Percentiles rank a stretch among this genome's conserved stretches.
Conservation (phyloP, 2,113 vertebrate genomes). For the Trinectes maculatus region DNA sequence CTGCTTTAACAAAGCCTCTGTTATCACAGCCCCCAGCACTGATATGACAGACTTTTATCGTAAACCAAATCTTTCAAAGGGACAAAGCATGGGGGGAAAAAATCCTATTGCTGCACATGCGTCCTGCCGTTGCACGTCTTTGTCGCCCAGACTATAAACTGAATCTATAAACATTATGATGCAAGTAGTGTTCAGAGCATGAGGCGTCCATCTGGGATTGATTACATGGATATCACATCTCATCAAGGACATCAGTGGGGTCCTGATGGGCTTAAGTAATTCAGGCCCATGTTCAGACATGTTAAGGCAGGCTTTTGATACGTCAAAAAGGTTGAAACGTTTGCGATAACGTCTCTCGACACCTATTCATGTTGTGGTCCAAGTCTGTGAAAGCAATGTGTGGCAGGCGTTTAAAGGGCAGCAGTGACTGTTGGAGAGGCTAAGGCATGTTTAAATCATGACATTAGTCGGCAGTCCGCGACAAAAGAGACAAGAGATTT, state of each 20-base stretch:
- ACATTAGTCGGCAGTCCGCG: slow-evolving; percentile 53
- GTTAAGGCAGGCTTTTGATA: slow-evolving; percentile 64
- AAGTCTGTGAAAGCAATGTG: slow-evolving; percentile 28
- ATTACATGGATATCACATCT: slow-evolving; percentile 70
- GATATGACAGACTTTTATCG: slow-evolving; percentile 56
- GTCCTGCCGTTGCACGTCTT: slow-evolving; percentile 32
- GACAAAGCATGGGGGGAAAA: slow-evolving; percentile 27
- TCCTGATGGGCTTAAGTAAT: slow-evolving; percentile 58
- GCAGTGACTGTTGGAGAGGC: slow-evolving; percentile 40
- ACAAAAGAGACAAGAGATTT: slow-evolving; percentile 18
- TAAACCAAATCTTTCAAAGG: slow-evolving; percentile 46
- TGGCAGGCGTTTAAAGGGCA: slow-evolving; percentile 63
- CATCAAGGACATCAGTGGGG: slow-evolving; percentile 63
- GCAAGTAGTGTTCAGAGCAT: slow-evolving; percentile 33
- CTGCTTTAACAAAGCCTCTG: slow-evolving; percentile 30
- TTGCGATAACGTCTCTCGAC: slow-evolving; percentile 71
- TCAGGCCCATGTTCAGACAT: slow-evolving; percentile 63
- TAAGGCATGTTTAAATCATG: slow-evolving; percentile 44
- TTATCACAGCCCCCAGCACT: slow-evolving; percentile 40
- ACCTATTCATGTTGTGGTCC: slow-evolving; percentile 58
- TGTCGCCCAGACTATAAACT: slow-evolving; percentile 47
- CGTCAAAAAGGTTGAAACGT: slow-evolving; percentile 71
- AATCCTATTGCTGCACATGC: slow-evolving; percentile 36
- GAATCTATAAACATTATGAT: slow-evolving; percentile 58
- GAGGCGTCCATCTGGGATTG: slow-evolving; percentile 52